Evolutionary conservation across 2,797 vertebrate species (phyloP), one percentile per base, ranked within the genome.

Genomic region (Silurus aristotelis): DNA sequence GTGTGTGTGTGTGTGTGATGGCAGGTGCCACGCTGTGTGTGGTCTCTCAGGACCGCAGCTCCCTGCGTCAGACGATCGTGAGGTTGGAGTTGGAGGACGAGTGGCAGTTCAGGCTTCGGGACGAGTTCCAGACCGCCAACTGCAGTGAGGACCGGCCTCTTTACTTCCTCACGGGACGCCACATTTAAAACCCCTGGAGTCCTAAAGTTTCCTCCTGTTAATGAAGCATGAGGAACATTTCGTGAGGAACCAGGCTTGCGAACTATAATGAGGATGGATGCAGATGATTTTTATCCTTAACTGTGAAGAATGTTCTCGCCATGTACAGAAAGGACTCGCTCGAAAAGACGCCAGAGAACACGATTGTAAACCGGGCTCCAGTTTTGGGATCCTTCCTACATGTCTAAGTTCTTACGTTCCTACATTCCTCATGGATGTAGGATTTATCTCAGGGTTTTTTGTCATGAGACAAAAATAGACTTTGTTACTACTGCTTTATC

Each of bases 121-220:
- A 99, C 22, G 98, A 99, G 92, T 99, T 99, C 88, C 98, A 99
- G 91, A 99, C 98, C 0, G 98, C 98, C 13, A 99, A 99, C 93
- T 97, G 98, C 66, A 97, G 95, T 0, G 97, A 99, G 1, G 98
- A 99, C 90, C 96, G 96, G 58, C 98, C 98, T 0, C 97, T 99
- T 84, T 99, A 96, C 93, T 99, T 99, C 89, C 95, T 99, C 46
- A 99, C 98, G 0, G 98, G 98, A 68, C 97, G 97, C 84, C 98
- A 99, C 2, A 94, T 98, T 86, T 99, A 94, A 94, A 95, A 77
- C 82, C 4, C 5, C 14, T 2, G 15, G 20, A 10, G 6, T 38
- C 38, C 38, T 25, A 38, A 46, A 52, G 1, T 3, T 56, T 76
- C 25, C 52, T 31, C 52, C 19, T 19, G 7, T 31, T 38, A 6